Base-by-base conservation (phyloP, 37 sponge, comb jelly and placozoan genomes). In the Spongia lamella region DNA sequence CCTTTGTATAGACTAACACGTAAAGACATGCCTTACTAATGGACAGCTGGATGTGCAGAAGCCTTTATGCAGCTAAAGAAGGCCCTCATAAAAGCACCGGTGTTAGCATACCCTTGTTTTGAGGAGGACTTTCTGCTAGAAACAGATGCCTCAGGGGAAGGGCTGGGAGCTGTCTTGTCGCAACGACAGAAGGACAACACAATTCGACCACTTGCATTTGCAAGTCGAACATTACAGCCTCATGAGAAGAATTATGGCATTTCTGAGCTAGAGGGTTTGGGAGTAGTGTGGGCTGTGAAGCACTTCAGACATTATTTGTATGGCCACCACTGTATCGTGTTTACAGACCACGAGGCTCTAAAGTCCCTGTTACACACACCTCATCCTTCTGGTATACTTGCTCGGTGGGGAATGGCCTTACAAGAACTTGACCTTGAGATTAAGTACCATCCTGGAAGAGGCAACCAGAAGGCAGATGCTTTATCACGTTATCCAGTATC, bases 301-400 rank as follows among this genome's bases (percentile, higher is more conserved):
- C 68, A 82, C 32, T 87, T 87, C 32, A n/a, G 88, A 29, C 79
- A 51, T 30, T 86, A 86, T 30, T 66, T 86, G 31, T 86, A 86
- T 75, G 87, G 82, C 7, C 81, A 86, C 31, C 34, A 19, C 1
- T 86, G 77, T 50, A 14, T 47, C 0, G 81, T 86, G 32, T 72
- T 36, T 31, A 86, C 87, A 6, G 87, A 86, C 27, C 87, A 86
- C 21, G 76, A 79, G 50, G 81, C 87, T 3, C 72, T 80, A 19
- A 86, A 79, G 50, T 66, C 79, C 7, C 57, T 85, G 33, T 52
- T 85, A 36, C 78, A 78, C 58, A 85, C 79, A 7, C 86, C 86
- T 4, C 86, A 78, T 1, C 86, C 86, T 21, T 78, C 86, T 26
- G 86, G 75, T 15, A 85, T 78, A 53, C 38, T 78, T 0, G 87